phyloP scores from a whole-genome alignment of 2,888 invertebrate species.

The Tetragonisca angustula region DNA sequence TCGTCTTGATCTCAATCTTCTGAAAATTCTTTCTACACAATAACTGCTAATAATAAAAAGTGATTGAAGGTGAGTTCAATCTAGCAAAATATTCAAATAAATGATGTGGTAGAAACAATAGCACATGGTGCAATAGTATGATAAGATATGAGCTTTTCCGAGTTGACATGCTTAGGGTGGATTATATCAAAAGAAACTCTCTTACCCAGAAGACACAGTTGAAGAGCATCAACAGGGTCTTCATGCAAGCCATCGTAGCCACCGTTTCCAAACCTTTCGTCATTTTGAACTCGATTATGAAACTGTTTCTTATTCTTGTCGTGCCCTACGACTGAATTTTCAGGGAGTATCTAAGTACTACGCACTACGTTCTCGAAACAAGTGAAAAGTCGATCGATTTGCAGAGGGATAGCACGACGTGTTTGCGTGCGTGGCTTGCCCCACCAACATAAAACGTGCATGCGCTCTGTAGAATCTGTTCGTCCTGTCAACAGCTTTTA shows the following conservation, averaged over 20 bases:
- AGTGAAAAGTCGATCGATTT: conserved; percentile 71
- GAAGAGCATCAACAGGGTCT: conserved; percentile 91
- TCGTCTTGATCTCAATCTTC: background rate
- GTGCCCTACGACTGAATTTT: conserved; percentile 5
- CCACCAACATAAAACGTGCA: conserved; percentile 49
- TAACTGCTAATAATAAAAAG: background rate
- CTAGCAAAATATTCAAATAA: background rate
- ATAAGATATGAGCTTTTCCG: background rate
- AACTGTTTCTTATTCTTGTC: background rate
- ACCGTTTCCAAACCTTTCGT: conserved; percentile 90
- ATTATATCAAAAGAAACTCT: background rate
- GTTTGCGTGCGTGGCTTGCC: conserved; percentile 70
- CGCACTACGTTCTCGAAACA: conserved; percentile 36
- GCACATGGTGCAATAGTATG: conserved; percentile 69
- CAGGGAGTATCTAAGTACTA: conserved; percentile 15
- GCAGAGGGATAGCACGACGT: conserved; percentile 56
- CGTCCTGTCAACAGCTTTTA: background rate
- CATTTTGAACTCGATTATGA: conserved; percentile 84
- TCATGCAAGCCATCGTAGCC: conserved; percentile 91
- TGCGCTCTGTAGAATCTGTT: conserved; percentile 52
- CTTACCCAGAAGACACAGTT: conserved; percentile 93
- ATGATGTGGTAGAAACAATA: background rate
- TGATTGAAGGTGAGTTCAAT: too few species aligned
- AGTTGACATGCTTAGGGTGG: conserved; percentile 9
- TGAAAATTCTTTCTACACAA: background rate